These are phyloP conservation scores for Acrocyrtus sp. DNA, from an alignment of 2,888 invertebrate species.

Conservation along the genomic window DNA sequence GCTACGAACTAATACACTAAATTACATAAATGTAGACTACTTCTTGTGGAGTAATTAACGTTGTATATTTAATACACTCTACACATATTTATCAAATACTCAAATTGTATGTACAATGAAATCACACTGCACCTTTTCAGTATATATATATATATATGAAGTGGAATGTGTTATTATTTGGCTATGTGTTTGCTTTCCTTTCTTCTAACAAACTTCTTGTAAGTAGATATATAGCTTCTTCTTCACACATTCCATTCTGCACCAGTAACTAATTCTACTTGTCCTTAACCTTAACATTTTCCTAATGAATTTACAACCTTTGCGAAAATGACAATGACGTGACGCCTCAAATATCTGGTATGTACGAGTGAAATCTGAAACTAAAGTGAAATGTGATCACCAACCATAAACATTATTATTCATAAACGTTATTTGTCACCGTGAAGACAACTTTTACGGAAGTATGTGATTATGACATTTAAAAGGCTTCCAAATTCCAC, in stretches of 20 bases:
- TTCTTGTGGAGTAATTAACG: too few relatives aligned
- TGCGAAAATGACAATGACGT: conserved; percentile 37
- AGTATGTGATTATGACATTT: neutral
- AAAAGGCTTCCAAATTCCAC: neutral
- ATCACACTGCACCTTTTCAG: conserved; percentile 61
- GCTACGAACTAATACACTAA: too few relatives aligned
- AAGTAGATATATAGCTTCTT: neutral
- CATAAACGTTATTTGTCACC: conserved; percentile 19
- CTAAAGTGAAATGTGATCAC: neutral
- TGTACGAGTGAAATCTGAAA: neutral
- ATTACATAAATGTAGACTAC: too few relatives aligned
- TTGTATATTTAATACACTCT: too few relatives aligned
- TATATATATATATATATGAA: conserved; percentile 6
- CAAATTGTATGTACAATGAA: conserved; percentile 58
- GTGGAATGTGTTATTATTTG: conserved; percentile 12
- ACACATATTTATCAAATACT: too few relatives aligned
- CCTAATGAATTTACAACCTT: conserved; percentile 28
- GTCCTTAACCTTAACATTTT: too few relatives aligned
- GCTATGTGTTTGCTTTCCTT: neutral
- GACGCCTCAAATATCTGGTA: neutral
- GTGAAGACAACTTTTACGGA: conserved; percentile 10
- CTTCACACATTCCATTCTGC: neutral
- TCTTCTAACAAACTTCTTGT: neutral
- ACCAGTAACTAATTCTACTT: too few relatives aligned
- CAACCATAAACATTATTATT: neutral